Base-by-base conservation (phyloP, 2,888 invertebrate genomes). In the Marasmarcha lunaedactyla region DNA sequence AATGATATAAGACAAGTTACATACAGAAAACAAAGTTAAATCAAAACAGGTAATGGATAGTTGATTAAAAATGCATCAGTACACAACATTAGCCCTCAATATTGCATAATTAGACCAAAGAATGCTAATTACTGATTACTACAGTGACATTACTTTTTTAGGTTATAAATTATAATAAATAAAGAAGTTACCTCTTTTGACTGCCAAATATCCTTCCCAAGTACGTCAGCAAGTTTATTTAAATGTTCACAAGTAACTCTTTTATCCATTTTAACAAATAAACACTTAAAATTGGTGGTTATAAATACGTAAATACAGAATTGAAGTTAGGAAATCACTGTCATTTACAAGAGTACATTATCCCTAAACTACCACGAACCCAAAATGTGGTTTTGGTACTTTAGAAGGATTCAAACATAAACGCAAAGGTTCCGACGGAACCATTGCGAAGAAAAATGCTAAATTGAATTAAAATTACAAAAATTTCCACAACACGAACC, bases 191-290 rank as follows among this genome's bases (percentile, higher is more conserved):
- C 84, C 69, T 84, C 81, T 55, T 74, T 83, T 37, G 71, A 55
- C 49, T 73, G 71, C 79, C 79, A 84, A 45, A 81, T 53, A 38
- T 84, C 77, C 54, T 73, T 74, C 43, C 61, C 72, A 13, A 81
- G 61, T 42, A 55, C 54, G 44, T 76, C 74, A 42, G 68, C 63
- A 33, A 84, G 57, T 48, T 74, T 78, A 53, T 81, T 79, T 36
- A 84, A 62, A 57, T 84, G 84, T 45, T 83, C 81, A 61, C 84
- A 84, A 41, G 79, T 81, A 55, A 71, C 67, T 54, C 71, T 72
- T 67, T 69, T 78, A 65, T 81, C 77, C 81, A 81, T 83, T 60
- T 55, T 58, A 53, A 49, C 49, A 51, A 59, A 52, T 50, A 62
- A 53, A 51, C 49, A 55, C 45, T 51, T 57, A 56, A 53, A 46